These are phyloP conservation scores for Passer domesticus DNA, from an alignment of 2,113 vertebrate genomes.

Conservation along the genomic window DNA sequence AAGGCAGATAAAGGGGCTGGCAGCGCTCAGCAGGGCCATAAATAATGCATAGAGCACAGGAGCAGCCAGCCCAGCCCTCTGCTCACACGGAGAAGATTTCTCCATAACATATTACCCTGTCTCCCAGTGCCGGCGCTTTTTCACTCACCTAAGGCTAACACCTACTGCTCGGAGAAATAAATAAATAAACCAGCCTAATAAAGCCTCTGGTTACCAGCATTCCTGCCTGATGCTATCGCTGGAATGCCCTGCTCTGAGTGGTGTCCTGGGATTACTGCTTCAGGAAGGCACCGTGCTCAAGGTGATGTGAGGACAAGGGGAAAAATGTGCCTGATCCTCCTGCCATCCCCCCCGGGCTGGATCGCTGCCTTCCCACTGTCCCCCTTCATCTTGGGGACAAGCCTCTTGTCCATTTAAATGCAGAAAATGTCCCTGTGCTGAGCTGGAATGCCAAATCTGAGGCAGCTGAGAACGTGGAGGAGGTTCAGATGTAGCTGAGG, in stretches of 20 bases:
- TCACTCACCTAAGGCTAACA: neutral
- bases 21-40: neutral
- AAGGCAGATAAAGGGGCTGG: conserved; percentile 49
- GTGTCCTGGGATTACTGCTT: neutral
- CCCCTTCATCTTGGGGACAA: neutral
- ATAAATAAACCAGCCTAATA: neutral
- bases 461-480: neutral
- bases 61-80: conserved; percentile 41
- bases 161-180: neutral
- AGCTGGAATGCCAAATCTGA: neutral
- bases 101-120: neutral
- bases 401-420: neutral
- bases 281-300: neutral
- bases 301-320: neutral
- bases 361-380: accelerated
- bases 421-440: neutral
- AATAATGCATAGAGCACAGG: conserved; percentile 58
- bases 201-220: neutral
- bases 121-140: neutral
- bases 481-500: neutral
- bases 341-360: neutral
- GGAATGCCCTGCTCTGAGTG: neutral
- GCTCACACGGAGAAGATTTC: conserved; percentile 28
- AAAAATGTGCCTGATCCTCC: neutral
- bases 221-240: neutral